Evolutionary conservation across 53 echinoderm and acorn worm species (phyloP).

Genomic region (Henricia sp.): DNA sequence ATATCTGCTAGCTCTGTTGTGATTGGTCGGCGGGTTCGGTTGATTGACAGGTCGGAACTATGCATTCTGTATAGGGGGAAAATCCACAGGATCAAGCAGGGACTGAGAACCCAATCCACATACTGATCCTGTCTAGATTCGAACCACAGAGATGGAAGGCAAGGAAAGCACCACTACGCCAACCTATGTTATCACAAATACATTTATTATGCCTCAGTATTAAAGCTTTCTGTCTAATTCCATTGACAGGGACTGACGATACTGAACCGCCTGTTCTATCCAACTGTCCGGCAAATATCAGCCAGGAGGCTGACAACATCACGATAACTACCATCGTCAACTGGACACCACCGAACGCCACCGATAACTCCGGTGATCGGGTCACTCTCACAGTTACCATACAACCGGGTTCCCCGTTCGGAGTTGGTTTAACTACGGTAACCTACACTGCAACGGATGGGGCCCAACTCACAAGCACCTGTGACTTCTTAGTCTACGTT

Average conservation of each 20-base stretch:
- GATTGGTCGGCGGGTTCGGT: too few species aligned
- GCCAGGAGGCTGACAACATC: not conserved
- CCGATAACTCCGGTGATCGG: slow-evolving; percentile 55
- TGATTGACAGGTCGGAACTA: too few species aligned
- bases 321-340: not conserved
- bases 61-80: too few species aligned
- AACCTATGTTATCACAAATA: too few species aligned
- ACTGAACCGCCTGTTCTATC: slow-evolving; percentile 43
- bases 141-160: too few species aligned
- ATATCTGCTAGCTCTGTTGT: too few species aligned
- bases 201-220: too few species aligned
- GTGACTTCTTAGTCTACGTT: slow-evolving; percentile 42
- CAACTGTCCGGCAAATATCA: not conserved
- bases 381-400: slow-evolving; percentile 25
- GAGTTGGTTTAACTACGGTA: slow-evolving; percentile 44
- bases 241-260: slow-evolving; percentile 20
- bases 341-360: slow-evolving; percentile 30
- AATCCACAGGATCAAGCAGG: too few species aligned
- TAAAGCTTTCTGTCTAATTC: too few species aligned
- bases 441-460: slow-evolving; percentile 54
- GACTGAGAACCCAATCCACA: too few species aligned
- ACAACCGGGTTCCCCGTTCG: slow-evolving; percentile 41
- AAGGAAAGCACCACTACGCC: too few species aligned
- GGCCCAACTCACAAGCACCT: not conserved
- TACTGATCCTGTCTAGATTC: too few species aligned